A percentile compares a stretch with the other conserved stretches of the same genome.
Evolutionary conservation across 2,888 invertebrate species (phyloP).

Genomic region (Drosophila siamana): DNA sequence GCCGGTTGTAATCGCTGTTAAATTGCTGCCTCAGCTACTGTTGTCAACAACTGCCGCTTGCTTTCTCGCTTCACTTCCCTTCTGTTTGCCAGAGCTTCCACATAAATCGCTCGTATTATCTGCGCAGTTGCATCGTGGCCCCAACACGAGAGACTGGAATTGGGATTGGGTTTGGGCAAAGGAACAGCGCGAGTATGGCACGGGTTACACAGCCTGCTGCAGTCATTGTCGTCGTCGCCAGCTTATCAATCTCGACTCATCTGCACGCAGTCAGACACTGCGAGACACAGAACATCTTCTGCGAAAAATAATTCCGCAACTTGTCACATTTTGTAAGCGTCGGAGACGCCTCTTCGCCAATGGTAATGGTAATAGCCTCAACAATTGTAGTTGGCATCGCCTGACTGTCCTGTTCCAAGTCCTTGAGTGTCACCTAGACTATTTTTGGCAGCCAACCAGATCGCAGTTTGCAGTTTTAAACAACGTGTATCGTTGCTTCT

Average conservation of each 20-base stretch:
- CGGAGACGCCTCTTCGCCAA: constrained; percentile 73
- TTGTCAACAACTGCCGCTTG: constrained; percentile 45
- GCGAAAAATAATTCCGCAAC: constrained; percentile 79
- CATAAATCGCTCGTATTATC: constrained; percentile 77
- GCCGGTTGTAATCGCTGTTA: constrained; percentile 79
- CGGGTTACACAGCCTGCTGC: constrained; percentile 37
- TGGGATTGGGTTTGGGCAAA: constrained; percentile 1
- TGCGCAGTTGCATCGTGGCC: constrained; percentile 69
- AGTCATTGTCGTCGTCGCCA: constrained; percentile 28
- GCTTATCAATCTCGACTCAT: constrained; percentile 79
- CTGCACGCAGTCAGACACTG: constrained; percentile 72
- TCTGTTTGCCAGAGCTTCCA: constrained; percentile 56
- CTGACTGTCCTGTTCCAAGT: constrained; percentile 40
- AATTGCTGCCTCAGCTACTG: constrained; percentile 71
- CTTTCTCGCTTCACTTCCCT: constrained; percentile 6
- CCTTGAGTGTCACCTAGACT: constrained; percentile 68
- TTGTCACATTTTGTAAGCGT: constrained; percentile 77
- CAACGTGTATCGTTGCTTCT: constrained; percentile 16
- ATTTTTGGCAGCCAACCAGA: constrained; percentile 57
- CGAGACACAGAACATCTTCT: constrained; percentile 70
- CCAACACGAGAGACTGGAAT: background rate
- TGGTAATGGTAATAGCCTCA: constrained; percentile 39
- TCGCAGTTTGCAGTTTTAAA: background rate
- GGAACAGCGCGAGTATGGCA: constrained; percentile 49
- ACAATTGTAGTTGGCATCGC: constrained; percentile 3